Evolutionary conservation across 2,113 vertebrate genomes (phyloP).

Genomic region (Herpetotheres cachinnans): DNA sequence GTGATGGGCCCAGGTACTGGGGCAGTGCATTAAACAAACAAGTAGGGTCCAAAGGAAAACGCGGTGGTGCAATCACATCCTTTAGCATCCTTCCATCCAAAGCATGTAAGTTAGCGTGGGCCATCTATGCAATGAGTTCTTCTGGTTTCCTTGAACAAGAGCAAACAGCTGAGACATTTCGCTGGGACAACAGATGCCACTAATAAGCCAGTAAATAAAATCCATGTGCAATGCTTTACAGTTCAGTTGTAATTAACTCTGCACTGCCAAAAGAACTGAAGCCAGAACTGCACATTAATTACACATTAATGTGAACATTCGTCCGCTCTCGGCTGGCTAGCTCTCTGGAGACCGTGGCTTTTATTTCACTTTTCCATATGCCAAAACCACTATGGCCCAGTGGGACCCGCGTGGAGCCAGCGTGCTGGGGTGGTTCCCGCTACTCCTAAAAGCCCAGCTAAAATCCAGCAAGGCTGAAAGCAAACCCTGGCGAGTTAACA

Average conservation of each 20-base stretch:
- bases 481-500: background rate
- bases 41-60: background rate
- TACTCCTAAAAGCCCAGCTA: background rate
- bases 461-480: background rate
- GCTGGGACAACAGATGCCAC: background rate
- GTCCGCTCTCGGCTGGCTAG: background rate
- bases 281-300: slow-evolving; percentile 1
- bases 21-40: background rate
- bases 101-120: background rate
- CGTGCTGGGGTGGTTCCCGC: background rate
- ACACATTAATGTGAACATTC: background rate
- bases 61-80: fast-evolving
- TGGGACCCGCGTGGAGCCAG: background rate
- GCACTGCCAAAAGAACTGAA: background rate
- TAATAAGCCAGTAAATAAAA: slow-evolving; percentile 36
- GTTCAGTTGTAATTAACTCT: slow-evolving; percentile 13
- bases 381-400: background rate
- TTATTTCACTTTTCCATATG: background rate
- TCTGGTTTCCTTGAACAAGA: background rate
- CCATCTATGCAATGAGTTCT: background rate
- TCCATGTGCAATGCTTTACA: background rate
- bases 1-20: fast-evolving
- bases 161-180: background rate
- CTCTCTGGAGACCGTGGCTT: background rate
- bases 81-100: background rate